Base-by-base conservation (phyloP, 2,797 vertebrate species). In the Trichosurus vulpecula region DNA sequence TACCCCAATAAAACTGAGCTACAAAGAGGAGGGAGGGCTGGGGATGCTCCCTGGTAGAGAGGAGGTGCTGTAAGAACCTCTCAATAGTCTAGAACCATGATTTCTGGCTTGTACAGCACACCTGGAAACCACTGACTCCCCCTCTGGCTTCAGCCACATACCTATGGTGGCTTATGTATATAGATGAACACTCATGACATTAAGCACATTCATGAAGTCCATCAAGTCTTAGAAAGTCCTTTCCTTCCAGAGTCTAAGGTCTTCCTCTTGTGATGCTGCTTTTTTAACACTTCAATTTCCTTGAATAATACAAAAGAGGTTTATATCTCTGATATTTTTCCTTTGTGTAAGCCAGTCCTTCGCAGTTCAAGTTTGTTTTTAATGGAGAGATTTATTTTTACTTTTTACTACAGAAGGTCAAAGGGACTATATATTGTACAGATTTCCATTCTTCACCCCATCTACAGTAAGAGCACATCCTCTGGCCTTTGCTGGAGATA, bases 381-480 rank as follows among this genome's bases (percentile, higher is more conserved):
- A 41, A 74, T 74, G n/a, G 66, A 16, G 8, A 74, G 66, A 41
- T 74, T 74, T 74, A n/a, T 22, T 41, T 41, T 74, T 74, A 19
- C 19, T 22, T 41, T 74, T 22, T 47, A 41, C 16, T 41, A 41
- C 14, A 74, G 51, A 47, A 92, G 87, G 66, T 91, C 97, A n/a
- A 19, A 87, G 1, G 0, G 3, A 91, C 92, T 0, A 0, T 22
- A 9, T 0, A 41, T 94, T 90, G 54, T 87, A 29, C 13, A 90
- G 56, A 94, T 94, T 92, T 93, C 81, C 97, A 87, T 30, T 93
- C 93, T 47, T 54, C 95, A 92, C 66, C 92, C 35, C 52, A 53
- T 0, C 0, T 35, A 94, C 91, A 97, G 93, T 0, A 0, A 95
- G n/a, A 52, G 52, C 54, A 74, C 74, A 91, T 54, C 51, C 2